Evolutionary conservation across 1,140 invertebrate genomes (phyloP).

Genomic region (Microvelia longipes): DNA sequence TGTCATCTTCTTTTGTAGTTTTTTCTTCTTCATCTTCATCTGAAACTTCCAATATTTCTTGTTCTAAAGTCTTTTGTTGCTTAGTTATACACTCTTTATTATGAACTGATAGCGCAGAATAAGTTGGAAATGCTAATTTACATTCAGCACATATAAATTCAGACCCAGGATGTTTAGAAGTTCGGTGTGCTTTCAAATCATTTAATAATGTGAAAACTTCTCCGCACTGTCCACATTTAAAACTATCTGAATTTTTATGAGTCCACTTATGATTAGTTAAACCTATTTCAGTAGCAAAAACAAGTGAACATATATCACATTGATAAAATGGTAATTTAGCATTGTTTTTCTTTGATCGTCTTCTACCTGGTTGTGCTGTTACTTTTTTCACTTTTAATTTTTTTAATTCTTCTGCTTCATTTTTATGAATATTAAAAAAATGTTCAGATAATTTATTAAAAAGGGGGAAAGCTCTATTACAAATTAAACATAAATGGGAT

Average conservation of each 20-base stretch:
- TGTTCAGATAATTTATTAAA: conserved; percentile 28
- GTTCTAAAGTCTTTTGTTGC: conserved; percentile 13
- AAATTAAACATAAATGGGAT: conserved; percentile 23
- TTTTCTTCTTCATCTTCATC: conserved; percentile 8
- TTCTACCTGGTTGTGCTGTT: not conserved
- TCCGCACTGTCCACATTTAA: conserved; percentile 16
- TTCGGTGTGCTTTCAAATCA: conserved; percentile 4
- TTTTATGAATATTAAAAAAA: conserved; percentile 25
- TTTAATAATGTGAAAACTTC: conserved; percentile 11
- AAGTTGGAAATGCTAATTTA: conserved; percentile 13
- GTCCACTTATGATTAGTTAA: conserved; percentile 14
- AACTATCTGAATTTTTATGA: conserved; percentile 13
- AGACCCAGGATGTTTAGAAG: conserved; percentile 9
- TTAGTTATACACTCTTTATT: conserved; percentile 13
- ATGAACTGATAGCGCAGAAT: conserved; percentile 8
- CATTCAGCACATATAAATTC: conserved; percentile 16
- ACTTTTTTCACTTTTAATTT: conserved; percentile 1
- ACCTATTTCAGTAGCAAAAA: conserved; percentile 15
- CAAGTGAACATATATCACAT: conserved; percentile 15
- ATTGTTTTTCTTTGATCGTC: not conserved
- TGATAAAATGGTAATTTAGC: conserved; percentile 11
- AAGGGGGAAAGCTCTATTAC: conserved; percentile 25
- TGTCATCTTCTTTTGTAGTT: not conserved
- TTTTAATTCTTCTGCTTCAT: conserved; percentile 11
- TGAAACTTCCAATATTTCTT: conserved; percentile 19